phyloP scores from a whole-genome alignment of 2,113 vertebrate species.

The Seriola aureovittata region DNA sequence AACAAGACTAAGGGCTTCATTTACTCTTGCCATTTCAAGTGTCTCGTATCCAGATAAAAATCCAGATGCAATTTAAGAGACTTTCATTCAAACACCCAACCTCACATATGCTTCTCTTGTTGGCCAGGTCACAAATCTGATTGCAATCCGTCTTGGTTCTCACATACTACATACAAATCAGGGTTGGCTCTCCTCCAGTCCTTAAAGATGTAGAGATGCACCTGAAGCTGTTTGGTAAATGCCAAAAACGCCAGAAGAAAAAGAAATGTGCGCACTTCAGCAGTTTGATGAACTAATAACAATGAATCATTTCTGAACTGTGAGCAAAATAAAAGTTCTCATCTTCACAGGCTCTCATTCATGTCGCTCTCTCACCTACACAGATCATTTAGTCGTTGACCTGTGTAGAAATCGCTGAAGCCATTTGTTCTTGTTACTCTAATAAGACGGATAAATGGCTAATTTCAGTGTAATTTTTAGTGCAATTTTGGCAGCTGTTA shows the following conservation, averaged over 20 bases:
- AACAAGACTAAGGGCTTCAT: background rate
- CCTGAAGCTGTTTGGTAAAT: background rate
- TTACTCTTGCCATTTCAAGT: background rate
- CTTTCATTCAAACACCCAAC: background rate
- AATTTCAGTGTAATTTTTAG: too few species aligned
- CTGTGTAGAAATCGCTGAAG: too few species aligned
- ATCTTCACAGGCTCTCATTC: background rate
- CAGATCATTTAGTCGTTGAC: background rate
- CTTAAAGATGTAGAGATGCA: background rate
- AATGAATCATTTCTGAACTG: background rate
- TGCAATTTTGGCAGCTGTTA: too few species aligned
- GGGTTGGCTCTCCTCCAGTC: background rate
- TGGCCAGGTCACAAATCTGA: conserved; percentile 1
- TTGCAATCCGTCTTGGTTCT: background rate
- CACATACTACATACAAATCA: background rate
- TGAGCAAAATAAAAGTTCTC: background rate
- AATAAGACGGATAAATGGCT: too few species aligned
- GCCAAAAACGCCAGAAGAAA: background rate
- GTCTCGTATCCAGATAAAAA: background rate
- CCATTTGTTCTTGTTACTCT: too few species aligned
- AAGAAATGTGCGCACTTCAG: background rate
- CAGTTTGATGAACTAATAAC: too few species aligned
- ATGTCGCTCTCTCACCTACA: background rate
- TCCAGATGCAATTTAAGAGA: background rate
- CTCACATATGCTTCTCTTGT: background rate